Percentiles rank a stretch among this genome's conserved stretches.
phyloP scores from a whole-genome alignment of 2,113 vertebrate genomes.

The Spea multiplicata region DNA sequence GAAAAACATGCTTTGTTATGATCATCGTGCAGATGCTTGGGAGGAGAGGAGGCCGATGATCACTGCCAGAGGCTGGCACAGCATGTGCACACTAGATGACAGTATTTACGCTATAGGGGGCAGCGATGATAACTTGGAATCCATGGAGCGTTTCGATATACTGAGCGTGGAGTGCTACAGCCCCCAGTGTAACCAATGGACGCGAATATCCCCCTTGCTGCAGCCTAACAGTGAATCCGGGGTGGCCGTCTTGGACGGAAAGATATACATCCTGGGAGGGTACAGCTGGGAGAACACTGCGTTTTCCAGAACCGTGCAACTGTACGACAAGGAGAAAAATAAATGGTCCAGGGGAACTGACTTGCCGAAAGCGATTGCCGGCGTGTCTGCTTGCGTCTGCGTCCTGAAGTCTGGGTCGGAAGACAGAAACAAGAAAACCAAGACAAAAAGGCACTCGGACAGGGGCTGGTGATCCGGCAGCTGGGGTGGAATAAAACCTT shows the following conservation, averaged over 20 bases:
- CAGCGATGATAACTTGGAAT: constrained; percentile 85
- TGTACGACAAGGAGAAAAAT: constrained; percentile 75
- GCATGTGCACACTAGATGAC: constrained; percentile 87
- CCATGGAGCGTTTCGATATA: constrained; percentile 89
- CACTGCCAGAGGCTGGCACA: constrained; percentile 88
- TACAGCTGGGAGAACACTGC: constrained; percentile 92
- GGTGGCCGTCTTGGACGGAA: constrained; percentile 77
- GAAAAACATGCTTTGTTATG: constrained; percentile 86
- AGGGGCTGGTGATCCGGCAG: constrained; percentile 56
- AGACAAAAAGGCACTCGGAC: constrained; percentile 59
- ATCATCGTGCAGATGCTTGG: constrained; percentile 75
- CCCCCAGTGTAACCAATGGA: constrained; percentile 85
- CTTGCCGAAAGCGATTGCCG: constrained; percentile 83
- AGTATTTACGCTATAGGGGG: constrained; percentile 87
- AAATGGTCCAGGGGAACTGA: constrained; percentile 82
- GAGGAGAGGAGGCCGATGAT: constrained; percentile 81
- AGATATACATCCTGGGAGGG: constrained; percentile 89
- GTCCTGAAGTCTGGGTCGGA: constrained; percentile 67
- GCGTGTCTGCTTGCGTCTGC: constrained; percentile 86
- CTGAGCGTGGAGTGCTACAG: constrained; percentile 86
- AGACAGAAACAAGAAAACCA: constrained; percentile 70
- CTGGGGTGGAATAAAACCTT: no score
- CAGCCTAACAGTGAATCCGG: constrained; percentile 91
- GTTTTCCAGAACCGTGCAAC: constrained; percentile 86
- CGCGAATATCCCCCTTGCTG: constrained; percentile 72